Base-by-base conservation (phyloP, 2,797 vertebrate species). In the Melanotaenia pygmaea region DNA sequence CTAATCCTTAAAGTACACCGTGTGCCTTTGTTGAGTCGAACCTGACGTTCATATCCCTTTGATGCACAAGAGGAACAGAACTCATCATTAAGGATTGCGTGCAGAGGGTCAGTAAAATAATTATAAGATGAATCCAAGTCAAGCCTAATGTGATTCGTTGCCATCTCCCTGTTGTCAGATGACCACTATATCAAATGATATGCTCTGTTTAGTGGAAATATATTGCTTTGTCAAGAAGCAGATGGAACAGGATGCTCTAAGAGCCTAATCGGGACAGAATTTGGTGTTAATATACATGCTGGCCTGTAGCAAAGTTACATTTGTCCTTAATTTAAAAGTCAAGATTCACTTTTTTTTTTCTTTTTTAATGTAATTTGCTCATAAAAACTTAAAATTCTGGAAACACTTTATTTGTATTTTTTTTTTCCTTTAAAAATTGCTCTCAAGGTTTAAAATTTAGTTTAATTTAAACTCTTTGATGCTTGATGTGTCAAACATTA, bases 1-100 rank as follows among this genome's bases (percentile, higher is more conserved):
- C 50, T 84, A 86, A 90, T 88, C 83, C 76, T 51, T 24, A 12
- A 61, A 81, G 80, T 60, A 74, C 72, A 76, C n/a, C 1, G 38
- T 78, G 78, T 74, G 72, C 62, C 70, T 74, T 67, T 64, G 69
- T 74, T 37, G 11, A 45, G 70, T 80, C 67, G 30, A 38, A 59
- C 64, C 59, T 77, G 77, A 79, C 62, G 14, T 85, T 82, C 59
- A 71, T 16, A 28, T 78, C 67, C 81, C 72, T 83, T 81, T 81
- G 70, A 81, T 76, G 69, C 63, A 69, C n/a, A 35, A 65, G 59
- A 70, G 50, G 53, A 64, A 38, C 56, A 62, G 66, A 66, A 59
- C 26, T 37, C 56, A 58, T 70, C 43, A 10, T 38, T 54, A 59
- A 85, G 72, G 60, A 71, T 67, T 72, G 43, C 1, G 47, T 80